Percentiles rank a stretch among this genome's conserved stretches.
Evolutionary conservation across 1,140 invertebrate genomes (phyloP).

Genomic region (Eulimnadia texana): DNA sequence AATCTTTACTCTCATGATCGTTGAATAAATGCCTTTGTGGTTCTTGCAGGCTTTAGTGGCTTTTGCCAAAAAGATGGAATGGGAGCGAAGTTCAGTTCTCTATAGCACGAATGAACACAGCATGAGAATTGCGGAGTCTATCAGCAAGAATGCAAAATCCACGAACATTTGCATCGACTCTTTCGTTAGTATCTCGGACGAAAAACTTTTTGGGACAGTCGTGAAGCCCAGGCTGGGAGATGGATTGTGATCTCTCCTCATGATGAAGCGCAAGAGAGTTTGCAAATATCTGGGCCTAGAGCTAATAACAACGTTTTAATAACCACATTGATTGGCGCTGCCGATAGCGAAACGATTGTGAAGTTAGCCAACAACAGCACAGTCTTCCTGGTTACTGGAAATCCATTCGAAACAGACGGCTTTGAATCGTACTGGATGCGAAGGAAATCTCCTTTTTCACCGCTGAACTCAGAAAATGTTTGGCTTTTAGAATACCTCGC

Average conservation of each 20-base stretch:
- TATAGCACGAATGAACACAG: constrained; percentile 26
- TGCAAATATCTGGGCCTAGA: not conserved
- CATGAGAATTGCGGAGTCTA: constrained; percentile 20
- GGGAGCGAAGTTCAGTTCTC: constrained; percentile 27
- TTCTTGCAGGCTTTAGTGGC: constrained; percentile 24
- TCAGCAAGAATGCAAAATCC: constrained; percentile 20
- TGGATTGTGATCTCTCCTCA: too few relatives aligned
- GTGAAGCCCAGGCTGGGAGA: constrained; percentile 1
- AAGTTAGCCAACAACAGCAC: not conserved
- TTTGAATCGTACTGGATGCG: constrained; percentile 15
- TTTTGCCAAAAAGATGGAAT: constrained; percentile 25
- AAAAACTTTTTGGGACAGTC: too few relatives aligned
- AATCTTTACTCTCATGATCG: too few relatives aligned
- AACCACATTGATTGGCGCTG: not conserved
- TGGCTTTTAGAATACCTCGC: constrained; percentile 20
- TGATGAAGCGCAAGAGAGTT: not conserved
- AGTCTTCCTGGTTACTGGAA: constrained; percentile 1
- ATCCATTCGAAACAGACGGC: not conserved
- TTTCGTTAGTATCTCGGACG: constrained; percentile 16
- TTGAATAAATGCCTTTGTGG: not conserved
- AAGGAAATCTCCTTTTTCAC: constrained; percentile 13
- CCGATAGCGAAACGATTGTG: too few relatives aligned
- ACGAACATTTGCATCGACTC: constrained; percentile 17
- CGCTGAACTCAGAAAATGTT: constrained; percentile 18
- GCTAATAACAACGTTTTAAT: not conserved